Evolutionary conservation across 2,113 vertebrate genomes (phyloP).

Genomic region (Xiphophorus hellerii): DNA sequence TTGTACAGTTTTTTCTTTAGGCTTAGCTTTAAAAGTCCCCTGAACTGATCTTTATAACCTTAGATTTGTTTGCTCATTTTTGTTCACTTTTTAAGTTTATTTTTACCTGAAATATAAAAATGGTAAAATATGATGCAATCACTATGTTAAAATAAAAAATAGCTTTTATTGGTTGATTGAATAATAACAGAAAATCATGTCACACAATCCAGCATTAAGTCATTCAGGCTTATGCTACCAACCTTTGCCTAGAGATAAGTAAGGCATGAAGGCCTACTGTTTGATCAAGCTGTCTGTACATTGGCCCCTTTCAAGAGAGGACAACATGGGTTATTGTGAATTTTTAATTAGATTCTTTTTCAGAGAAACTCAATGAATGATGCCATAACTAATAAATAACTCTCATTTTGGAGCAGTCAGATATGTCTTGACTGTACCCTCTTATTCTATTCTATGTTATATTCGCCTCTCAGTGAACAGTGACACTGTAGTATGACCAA

Average conservation of each 20-base stretch:
- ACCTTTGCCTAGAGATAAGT: conserved; percentile 15
- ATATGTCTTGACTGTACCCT: too few species aligned
- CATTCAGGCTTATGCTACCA: conserved; percentile 19
- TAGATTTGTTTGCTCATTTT: neutral
- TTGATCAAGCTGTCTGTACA: conserved; percentile 58
- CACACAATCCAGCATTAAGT: conserved; percentile 1
- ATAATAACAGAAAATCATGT: neutral
- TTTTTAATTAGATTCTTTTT: conserved; percentile 38
- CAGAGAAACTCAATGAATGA: neutral
- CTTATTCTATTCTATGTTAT: too few species aligned
- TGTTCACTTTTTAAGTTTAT: too few species aligned
- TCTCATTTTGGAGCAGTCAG: too few species aligned
- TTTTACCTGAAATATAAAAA: neutral
- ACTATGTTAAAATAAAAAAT: too few species aligned
- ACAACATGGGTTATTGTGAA: conserved; percentile 39
- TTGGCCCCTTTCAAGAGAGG: conserved; percentile 35
- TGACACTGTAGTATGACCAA: too few species aligned
- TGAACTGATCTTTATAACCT: neutral
- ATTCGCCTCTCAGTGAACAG: too few species aligned
- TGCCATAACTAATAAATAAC: too few species aligned
- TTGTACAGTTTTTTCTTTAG: neutral
- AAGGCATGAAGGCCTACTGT: conserved; percentile 25
- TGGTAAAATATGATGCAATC: too few species aligned
- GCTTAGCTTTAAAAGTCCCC: neutral
- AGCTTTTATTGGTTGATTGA: conserved; percentile 8